Conservation (phyloP, 2,113 vertebrate genomes). For the Glareola pratincola region DNA sequence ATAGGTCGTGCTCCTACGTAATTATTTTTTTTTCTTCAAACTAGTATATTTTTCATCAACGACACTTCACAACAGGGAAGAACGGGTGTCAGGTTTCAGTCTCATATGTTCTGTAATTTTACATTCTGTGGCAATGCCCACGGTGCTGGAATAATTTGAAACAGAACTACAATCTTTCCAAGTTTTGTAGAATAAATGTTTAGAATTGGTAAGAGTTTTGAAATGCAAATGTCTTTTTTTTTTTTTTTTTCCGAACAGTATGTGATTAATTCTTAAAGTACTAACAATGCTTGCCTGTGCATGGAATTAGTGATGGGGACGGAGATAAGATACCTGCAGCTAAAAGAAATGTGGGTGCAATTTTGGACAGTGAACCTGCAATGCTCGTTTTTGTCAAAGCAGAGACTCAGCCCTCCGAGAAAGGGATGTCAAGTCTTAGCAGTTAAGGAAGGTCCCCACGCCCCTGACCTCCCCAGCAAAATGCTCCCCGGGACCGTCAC, state of each 20-base stretch:
- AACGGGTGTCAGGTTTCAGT: constrained; percentile 79
- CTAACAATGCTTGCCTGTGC: constrained; percentile 49
- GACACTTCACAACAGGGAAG: constrained; percentile 72
- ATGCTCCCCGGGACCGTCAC: not conserved
- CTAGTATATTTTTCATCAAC: constrained; percentile 66
- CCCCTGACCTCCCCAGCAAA: not conserved
- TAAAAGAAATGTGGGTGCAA: not conserved
- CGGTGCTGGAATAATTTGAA: constrained; percentile 74
- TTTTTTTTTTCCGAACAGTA: constrained; percentile 8
- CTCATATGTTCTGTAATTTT: constrained; percentile 78
- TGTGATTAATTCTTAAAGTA: constrained; percentile 64
- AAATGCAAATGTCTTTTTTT: constrained; percentile 76
- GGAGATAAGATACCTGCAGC: not conserved
- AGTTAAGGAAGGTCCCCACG: not conserved
- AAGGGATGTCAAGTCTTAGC: not conserved
- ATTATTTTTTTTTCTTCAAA: constrained; percentile 56
- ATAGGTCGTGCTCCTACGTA: constrained; percentile 35
- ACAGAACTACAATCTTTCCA: constrained; percentile 78
- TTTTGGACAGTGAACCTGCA: not conserved
- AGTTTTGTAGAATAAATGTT: constrained; percentile 78
- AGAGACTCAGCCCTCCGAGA: not conserved
- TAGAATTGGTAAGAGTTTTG: constrained; percentile 77
- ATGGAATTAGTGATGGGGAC: not conserved
- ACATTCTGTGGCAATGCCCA: constrained; percentile 75
- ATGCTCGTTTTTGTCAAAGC: not conserved